phyloP scores from a whole-genome alignment of 2,797 vertebrate genomes.

The Sebastes hubbsi region DNA sequence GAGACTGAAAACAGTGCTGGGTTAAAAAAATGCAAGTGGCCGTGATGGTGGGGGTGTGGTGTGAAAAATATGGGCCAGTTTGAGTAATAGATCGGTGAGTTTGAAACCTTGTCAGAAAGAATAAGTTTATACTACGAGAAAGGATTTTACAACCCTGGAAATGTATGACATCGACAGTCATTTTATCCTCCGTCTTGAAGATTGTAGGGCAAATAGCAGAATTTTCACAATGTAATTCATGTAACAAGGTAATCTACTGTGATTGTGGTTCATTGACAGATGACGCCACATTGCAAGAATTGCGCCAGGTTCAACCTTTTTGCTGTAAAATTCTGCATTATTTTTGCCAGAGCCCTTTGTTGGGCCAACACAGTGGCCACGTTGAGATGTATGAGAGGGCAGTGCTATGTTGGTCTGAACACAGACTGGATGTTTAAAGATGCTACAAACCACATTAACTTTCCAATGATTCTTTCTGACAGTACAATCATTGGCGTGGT shows the following conservation, averaged over 20 bases:
- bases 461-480: not conserved
- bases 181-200: not conserved
- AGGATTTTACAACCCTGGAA: not conserved
- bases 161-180: not conserved
- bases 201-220: not conserved
- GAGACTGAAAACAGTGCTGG: not conserved
- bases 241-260: not conserved
- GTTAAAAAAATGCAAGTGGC: not conserved
- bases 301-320: not conserved
- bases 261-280: not conserved
- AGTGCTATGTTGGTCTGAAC: not conserved
- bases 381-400: not conserved
- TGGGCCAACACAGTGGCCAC: not conserved
- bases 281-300: not conserved
- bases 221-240: not conserved
- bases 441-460: not conserved
- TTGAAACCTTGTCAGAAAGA: not conserved
- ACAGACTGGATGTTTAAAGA: not conserved
- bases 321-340: not conserved
- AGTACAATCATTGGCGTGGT: not conserved
- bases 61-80: not conserved
- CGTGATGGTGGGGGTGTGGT: too few species aligned
- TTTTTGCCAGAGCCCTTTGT: not conserved
- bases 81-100: not conserved
- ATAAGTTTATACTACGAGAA: not conserved